Conservation (phyloP, 2,888 invertebrate species). For the Mycalesis mineus region DNA sequence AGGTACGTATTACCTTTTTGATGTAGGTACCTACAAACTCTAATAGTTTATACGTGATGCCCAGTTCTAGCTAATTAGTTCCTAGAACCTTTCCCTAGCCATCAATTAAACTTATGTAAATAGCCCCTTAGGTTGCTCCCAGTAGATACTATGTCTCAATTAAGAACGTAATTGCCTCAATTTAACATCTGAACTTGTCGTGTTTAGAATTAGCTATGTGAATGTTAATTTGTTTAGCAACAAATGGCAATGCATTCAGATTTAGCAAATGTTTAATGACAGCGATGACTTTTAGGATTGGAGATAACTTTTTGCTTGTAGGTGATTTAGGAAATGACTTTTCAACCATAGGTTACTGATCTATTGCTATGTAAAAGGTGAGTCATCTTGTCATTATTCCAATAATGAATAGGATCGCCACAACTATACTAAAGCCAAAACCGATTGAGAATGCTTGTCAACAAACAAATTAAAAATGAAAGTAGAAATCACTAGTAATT, state of each 20-base stretch:
- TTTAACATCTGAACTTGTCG: slow-evolving; percentile 28
- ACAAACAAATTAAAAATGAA: too few relatives aligned
- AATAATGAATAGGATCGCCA: too few relatives aligned
- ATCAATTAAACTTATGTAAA: slow-evolving; percentile 22
- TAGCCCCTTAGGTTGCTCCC: slow-evolving; percentile 15
- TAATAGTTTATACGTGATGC: not conserved
- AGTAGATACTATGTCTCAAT: slow-evolving; percentile 26
- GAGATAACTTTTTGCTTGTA: too few relatives aligned
- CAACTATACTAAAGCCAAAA: too few relatives aligned
- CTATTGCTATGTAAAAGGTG: too few relatives aligned
- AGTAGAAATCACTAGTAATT: too few relatives aligned
- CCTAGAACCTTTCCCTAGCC: slow-evolving; percentile 14
- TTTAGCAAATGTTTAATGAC: not conserved
- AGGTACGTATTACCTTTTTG: too few relatives aligned
- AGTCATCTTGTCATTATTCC: too few relatives aligned
- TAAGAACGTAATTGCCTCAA: slow-evolving; percentile 31
- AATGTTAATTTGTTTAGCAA: slow-evolving; percentile 20
- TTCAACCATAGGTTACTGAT: too few relatives aligned
- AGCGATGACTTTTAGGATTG: not conserved
- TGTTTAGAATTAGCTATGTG: slow-evolving; percentile 17
- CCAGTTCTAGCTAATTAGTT: slow-evolving; percentile 1
- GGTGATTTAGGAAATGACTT: too few relatives aligned
- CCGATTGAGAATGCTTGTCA: too few relatives aligned
- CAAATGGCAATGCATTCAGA: slow-evolving; percentile 7
- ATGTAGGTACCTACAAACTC: not conserved